Percentiles rank a stretch among this genome's conserved stretches.
Evolutionary conservation across 2,888 invertebrate species (phyloP).

Genomic region (Brenthis ino): DNA sequence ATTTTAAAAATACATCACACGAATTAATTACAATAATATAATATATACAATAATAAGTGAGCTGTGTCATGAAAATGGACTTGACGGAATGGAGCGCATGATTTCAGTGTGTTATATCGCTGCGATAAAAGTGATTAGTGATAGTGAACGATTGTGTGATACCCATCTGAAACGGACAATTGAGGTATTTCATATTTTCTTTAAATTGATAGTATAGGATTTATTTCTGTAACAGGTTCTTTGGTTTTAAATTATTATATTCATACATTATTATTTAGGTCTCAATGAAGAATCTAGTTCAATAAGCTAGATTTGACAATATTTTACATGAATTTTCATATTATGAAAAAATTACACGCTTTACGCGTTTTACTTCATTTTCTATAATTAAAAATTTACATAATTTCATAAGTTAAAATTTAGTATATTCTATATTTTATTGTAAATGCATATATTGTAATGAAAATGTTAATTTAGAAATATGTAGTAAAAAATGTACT

Average conservation of each 20-base stretch:
- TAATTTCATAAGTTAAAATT: too few species aligned
- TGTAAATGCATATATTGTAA: too few species aligned
- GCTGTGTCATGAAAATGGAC: constrained; percentile 73
- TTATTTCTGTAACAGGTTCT: neutral
- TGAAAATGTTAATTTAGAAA: too few species aligned
- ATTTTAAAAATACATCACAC: constrained; percentile 25
- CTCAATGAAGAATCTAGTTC: neutral
- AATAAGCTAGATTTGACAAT: neutral
- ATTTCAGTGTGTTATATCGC: constrained; percentile 74
- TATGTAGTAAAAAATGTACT: too few species aligned
- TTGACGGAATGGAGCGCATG: constrained; percentile 77
- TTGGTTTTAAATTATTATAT: neutral
- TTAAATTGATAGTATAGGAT: neutral
- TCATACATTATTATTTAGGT: neutral
- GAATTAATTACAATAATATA: constrained; percentile 24
- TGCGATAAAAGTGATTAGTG: constrained; percentile 78
- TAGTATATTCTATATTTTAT: too few species aligned
- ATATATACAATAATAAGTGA: constrained; percentile 49
- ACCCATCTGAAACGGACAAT: constrained; percentile 67
- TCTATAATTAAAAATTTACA: too few species aligned
- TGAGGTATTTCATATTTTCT: constrained; percentile 58
- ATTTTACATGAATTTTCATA: too few species aligned
- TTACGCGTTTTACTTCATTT: too few species aligned
- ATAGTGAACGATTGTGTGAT: constrained; percentile 77
- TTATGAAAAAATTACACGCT: too few species aligned